Evolutionary conservation across 30 jellyfish, hydroid and myxozoan species (phyloP), one percentile per base, ranked within the genome.

Genomic region (Sanderia malayensis): DNA sequence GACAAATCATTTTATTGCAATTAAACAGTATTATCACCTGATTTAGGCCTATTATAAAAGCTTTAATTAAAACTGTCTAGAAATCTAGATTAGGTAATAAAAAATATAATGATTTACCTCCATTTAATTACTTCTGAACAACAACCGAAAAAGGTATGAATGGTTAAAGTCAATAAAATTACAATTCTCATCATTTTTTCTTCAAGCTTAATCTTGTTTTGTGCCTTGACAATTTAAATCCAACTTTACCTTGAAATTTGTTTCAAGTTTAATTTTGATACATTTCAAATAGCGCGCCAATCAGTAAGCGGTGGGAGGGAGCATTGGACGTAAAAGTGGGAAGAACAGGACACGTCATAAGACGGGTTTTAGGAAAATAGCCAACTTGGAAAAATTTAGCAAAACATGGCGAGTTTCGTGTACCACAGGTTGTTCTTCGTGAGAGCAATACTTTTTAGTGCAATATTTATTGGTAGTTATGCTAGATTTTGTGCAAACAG

Each of bases 341-440:
- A 15, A 15, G 55, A 15, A 41, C 55, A 41, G 55, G 55, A 41
- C 55, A 41, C 55, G 55, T 41, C 55, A 41, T 8, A 41, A 41
- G 55, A 6, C 55, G n/a, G n/a, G n/a, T n/a, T n/a, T n/a, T n/a
- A n/a, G n/a, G n/a, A n/a, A n/a, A n/a, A n/a, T n/a, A n/a, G 80
- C 88, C 88, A 76, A 62, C 88, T 62, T 73, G 46, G 88, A 76
- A 69, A 53, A 47, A 60, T 46, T 61, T 29, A 32, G 33, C 33
- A 61, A 57, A 73, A 76, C 73, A 76, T 76, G 88, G 88, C 80
- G 75, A 80, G 28, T 23, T 30, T 41, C 29, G 26, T 33, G 17
- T 62, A n/a, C n/a, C n/a, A 28, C 60, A 4, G 64, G 64, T 49
- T 24, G 8, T 49, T 19, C 25, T 4, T 49, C 6, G 6, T 49